These are phyloP conservation scores for Patagioenas fasciata DNA, from an alignment of 2,113 vertebrate species.

Conservation along the genomic window DNA sequence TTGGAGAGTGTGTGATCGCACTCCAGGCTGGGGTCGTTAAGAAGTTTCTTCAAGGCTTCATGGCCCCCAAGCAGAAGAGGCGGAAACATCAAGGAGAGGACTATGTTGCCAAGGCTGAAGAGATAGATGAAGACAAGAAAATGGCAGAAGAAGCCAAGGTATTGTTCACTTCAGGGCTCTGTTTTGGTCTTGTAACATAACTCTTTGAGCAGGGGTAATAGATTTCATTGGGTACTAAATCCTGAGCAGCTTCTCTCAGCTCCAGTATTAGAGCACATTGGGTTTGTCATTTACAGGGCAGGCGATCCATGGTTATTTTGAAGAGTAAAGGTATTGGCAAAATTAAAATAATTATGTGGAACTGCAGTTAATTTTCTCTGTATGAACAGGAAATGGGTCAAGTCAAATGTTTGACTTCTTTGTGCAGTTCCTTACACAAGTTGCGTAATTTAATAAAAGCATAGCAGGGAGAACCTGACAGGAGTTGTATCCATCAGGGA, in stretches of 20 bases:
- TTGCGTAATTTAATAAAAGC: background rate
- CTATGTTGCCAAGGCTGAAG: constrained; percentile 82
- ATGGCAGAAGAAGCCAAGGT: constrained; percentile 97
- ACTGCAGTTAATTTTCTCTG: background rate
- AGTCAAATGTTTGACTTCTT: background rate
- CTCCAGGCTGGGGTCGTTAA: constrained; percentile 94
- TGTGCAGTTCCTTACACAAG: background rate
- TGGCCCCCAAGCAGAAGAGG: constrained; percentile 97
- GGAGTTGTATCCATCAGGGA: background rate
- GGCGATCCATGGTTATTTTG: background rate
- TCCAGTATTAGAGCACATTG: background rate
- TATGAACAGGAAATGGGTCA: background rate
- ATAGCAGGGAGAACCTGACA: background rate
- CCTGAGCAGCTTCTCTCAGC: background rate
- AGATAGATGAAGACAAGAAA: constrained; percentile 94
- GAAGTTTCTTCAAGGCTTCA: constrained; percentile 98
- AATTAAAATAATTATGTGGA: background rate
- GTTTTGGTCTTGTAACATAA: background rate
- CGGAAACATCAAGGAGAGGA: constrained; percentile 87
- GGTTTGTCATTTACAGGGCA: background rate
- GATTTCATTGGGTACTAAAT: background rate
- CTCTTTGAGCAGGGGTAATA: background rate
- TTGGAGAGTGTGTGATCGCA: constrained; percentile 91
- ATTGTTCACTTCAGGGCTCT: background rate
- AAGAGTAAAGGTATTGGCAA: background rate